Evolutionary conservation across 2,888 invertebrate genomes (phyloP), one percentile per base, ranked within the genome.

Genomic region (Folsomia candida): DNA sequence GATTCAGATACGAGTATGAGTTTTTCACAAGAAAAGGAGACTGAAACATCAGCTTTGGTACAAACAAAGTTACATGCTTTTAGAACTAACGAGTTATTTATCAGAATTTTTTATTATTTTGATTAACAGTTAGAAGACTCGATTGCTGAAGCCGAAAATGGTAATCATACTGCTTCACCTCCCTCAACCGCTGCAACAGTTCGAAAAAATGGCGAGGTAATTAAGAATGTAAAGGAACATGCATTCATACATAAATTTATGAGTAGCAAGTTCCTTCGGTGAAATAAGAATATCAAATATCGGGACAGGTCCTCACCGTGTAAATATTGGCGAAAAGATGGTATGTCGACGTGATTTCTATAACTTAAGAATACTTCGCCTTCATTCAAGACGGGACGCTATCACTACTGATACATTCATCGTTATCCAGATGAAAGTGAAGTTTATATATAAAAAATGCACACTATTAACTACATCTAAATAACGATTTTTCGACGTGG

Each of bases 121-220:
- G n/a, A n/a, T 29, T 24, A 65, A 25, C 47, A 71, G 71, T 24
- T 74, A 25, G 73, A 74, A 37, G 73, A 71, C 51, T 63, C 62
- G 18, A 62, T 62, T 62, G 62, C 62, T 62, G 62, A 62, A 29
- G 62, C 62, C 29, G 62, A 62, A 28, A 62, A 62, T 62, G 62
- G 62, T 3, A 62, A 27, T 62, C 62, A 62, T 28, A 62, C 71
- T 1, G 58, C 71, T 20, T 18, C 69, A 28, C 71, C 66, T 6
- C 69, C 73, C 3, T 61, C 64, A 2, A 63, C 71, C 24, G 27
- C 69, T 25, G 67, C 73, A 27, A 54, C 72, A 20, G 54, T 65
- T 20, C 67, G 70, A 18, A 64, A 70, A 62, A 51, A 65, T 57
- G 69, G 71, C 25, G 73, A 74, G 69, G 73, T 74, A 67, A 24